Evolutionary conservation across 2,888 invertebrate species (phyloP), one percentile per base, ranked within the genome.

Genomic region (Sialis lutaria): DNA sequence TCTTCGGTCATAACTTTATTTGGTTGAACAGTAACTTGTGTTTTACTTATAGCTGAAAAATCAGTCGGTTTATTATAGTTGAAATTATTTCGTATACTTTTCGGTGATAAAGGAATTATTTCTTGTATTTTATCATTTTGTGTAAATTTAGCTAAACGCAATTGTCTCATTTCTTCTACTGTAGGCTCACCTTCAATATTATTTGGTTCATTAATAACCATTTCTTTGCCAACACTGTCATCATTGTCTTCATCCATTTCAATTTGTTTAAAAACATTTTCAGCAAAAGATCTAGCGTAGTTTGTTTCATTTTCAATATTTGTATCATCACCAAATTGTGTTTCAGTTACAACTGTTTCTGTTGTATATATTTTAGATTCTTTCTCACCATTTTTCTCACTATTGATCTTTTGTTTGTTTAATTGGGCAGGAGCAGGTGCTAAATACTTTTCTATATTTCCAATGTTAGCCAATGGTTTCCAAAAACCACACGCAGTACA

Each of bases 111-210:
- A 22, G 22, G 22, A 22, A 22, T 4, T 22, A 4, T 22, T 22
- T 22, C 22, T 22, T 22, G 22, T 2, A 22, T 22, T 22, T 22
- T 22, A 22, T 22, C 12, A n/a, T 47, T 44, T 47, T 49, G 48
- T 44, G 53, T 54, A 53, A 66, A 66, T 53, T 62, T 63, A 32
- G 64, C 64, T 37, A 66, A 47, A 43, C 66, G 55, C 33, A 63
- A 64, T 53, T 59, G 57, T 46, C 65, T 54, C 8, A 67, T 53
- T 55, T 60, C 60, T 44, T 60, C 58, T 4, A 62, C 49, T 52
- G 61, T 56, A 37, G 51, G 45, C 33, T 39, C 37, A 35, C 52
- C 45, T 32, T 39, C 33, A 9, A 50, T 51, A 50, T 6, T 49
- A 44, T 47, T 52, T 44, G 44, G 50, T 50, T 35, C 49, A 49